phyloP scores from a whole-genome alignment of 37 sponge, comb jelly and placozoan species.

The Spongilla lacustris region DNA sequence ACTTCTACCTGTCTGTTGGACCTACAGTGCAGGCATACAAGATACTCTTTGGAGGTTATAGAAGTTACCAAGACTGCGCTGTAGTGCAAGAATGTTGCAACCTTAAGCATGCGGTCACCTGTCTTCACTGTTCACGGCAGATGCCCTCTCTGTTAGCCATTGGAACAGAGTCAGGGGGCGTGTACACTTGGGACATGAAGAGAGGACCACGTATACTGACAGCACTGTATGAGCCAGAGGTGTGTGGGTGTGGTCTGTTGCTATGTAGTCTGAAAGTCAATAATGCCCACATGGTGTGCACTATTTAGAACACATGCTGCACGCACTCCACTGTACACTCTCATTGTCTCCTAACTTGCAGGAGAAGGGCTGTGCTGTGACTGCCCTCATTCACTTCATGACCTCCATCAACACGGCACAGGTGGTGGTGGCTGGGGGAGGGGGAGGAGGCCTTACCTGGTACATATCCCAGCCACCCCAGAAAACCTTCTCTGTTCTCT shows the following conservation, averaged over 20 bases:
- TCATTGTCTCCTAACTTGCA: too few relatives aligned
- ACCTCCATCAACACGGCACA: slow-evolving; percentile 54
- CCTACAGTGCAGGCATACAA: slow-evolving; percentile 25
- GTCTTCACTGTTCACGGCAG: slow-evolving; percentile 39
- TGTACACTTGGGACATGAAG: slow-evolving; percentile 33
- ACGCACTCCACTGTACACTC: too few relatives aligned
- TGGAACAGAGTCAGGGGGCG: slow-evolving; percentile 30
- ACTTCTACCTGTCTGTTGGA: slow-evolving; percentile 42
- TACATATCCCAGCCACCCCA: slow-evolving; percentile 61
- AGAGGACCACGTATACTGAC: background rate
- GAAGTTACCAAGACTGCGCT: slow-evolving; percentile 18
- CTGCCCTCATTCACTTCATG: slow-evolving; percentile 60
- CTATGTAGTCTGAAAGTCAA: too few relatives aligned
- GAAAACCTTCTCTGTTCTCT: slow-evolving; percentile 66
- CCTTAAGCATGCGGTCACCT: slow-evolving; percentile 34
- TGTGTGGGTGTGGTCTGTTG: too few relatives aligned
- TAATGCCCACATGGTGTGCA: too few relatives aligned
- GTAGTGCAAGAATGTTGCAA: slow-evolving; percentile 11
- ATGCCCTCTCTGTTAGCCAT: slow-evolving; percentile 28
- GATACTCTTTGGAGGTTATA: slow-evolving; percentile 57
- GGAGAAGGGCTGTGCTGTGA: slow-evolving; percentile 3
- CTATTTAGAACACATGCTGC: too few relatives aligned
- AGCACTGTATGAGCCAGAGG: too few relatives aligned
- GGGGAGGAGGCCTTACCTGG: slow-evolving; percentile 60
- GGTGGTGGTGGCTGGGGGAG: slow-evolving; percentile 61